A percentile compares a stretch with the other conserved stretches of the same genome.
Evolutionary conservation across 2,113 vertebrate species (phyloP).

Genomic region (Vombatus ursinus): DNA sequence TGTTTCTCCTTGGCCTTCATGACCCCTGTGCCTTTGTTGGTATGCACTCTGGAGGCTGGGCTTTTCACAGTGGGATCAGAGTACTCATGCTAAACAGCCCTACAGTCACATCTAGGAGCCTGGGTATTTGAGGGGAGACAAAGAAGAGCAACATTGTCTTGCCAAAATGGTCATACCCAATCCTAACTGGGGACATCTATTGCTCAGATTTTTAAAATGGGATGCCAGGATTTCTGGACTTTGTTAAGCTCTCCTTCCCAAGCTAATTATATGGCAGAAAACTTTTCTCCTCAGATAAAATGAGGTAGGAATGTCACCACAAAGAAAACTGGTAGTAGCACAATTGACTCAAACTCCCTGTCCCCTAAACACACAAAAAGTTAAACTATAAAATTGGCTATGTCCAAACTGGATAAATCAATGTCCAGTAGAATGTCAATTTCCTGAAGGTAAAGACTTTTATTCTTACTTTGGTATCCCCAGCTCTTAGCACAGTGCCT

Average conservation of each 20-base stretch:
- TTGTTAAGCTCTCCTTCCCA: background rate
- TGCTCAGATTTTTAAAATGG: background rate
- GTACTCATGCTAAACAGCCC: slow-evolving; percentile 56
- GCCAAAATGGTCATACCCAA: background rate
- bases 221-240: background rate
- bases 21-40: slow-evolving; percentile 72
- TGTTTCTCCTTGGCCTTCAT: slow-evolving; percentile 74
- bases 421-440: background rate
- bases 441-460: background rate
- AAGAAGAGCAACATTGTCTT: background rate
- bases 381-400: background rate
- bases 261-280: background rate
- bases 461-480: background rate
- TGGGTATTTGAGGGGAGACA: background rate
- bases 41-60: slow-evolving; percentile 71
- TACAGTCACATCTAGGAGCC: background rate
- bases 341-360: background rate
- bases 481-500: background rate
- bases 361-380: background rate
- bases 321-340: background rate
- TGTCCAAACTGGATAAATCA: slow-evolving; percentile 39
- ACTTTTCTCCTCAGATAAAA: background rate
- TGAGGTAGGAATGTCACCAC: background rate
- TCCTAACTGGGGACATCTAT: background rate
- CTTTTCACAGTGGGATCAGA: slow-evolving; percentile 58